Base-by-base conservation (phyloP, 2,113 vertebrate species). In the Pavo muticus region DNA sequence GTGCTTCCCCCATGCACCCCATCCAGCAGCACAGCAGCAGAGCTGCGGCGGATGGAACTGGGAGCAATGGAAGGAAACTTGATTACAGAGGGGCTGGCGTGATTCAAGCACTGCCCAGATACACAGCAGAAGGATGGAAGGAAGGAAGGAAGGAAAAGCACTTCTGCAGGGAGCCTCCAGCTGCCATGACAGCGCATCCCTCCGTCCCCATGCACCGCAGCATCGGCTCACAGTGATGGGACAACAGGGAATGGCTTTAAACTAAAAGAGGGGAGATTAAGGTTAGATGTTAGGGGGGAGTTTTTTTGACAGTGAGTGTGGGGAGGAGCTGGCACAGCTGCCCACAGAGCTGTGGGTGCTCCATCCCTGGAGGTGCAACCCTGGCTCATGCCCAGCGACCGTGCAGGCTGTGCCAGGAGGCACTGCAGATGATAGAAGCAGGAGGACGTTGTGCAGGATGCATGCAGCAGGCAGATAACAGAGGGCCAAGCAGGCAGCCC, bases 371-470 rank as follows among this genome's bases (percentile, higher is more conserved):
- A 32, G 29, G 30, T 57, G 54, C 54, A 70, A 59, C 6, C 89
- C 91, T 91, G 93, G 93, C 81, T 93, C 89, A 92, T 50, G 77
- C 87, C 47, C 32, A 5, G 8, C 4, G 27, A 80, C 91, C 18
- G 6, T 18, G 63, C 68, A 40, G 86, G 84, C 56, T 57, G 69
- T 89, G 93, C 84, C 90, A 95, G 64, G 27, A 88, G 85, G 57
- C 93, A 84, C 76, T 84, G 67, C 17, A 40, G 6, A 32, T 35
- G 20, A 16, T 4, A 30, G 32, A 4, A 87, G 81, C 87, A 81
- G 92, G 69, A 52, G 77, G 77, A 92, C 4, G 3, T 20, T 2
- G 8, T n/a, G 68, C 17, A 2, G 72, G 64, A 90, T 1, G 18
- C 71, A 78, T 20, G 35, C 14, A 4, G 3, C 14, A 1, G 10